Conservation (phyloP, 2,888 invertebrate species). For the Poecilobothrus nobilitatus region DNA sequence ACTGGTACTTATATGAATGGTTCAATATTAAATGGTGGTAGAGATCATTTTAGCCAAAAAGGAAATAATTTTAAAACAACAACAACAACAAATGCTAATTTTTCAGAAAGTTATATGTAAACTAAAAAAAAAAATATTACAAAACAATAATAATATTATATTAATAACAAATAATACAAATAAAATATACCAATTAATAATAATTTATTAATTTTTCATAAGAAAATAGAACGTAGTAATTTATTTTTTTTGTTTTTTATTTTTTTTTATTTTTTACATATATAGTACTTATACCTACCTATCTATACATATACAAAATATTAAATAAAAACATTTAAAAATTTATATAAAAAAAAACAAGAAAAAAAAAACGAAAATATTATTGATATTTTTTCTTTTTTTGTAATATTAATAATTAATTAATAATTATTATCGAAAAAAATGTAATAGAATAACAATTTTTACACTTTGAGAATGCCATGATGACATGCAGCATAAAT, state of each 20-base stretch:
- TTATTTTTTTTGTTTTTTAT: no score
- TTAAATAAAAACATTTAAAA: no score
- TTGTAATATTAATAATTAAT: background rate
- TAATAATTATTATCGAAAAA: no score
- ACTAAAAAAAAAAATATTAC: background rate
- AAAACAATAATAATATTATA: background rate
- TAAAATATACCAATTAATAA: no score
- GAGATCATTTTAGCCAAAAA: slow-evolving; percentile 39
- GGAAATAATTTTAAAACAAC: slow-evolving; percentile 27
- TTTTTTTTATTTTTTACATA: no score
- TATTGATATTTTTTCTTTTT: background rate
- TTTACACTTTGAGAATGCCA: background rate
- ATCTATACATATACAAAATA: no score
- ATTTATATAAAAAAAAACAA: no score
- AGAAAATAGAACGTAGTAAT: no score
- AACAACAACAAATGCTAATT: background rate
- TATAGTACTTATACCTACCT: no score
- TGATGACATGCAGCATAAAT: background rate
- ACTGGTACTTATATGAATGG: slow-evolving; percentile 26
- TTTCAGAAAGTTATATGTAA: slow-evolving; percentile 4
- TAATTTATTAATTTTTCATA: no score
- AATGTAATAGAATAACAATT: background rate
- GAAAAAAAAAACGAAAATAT: background rate
- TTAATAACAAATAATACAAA: background rate
- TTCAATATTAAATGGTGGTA: slow-evolving; percentile 27